Percentiles rank a stretch among this genome's conserved stretches.
Evolutionary conservation across 2,113 vertebrate genomes (phyloP).

Genomic region (Mus pahari): DNA sequence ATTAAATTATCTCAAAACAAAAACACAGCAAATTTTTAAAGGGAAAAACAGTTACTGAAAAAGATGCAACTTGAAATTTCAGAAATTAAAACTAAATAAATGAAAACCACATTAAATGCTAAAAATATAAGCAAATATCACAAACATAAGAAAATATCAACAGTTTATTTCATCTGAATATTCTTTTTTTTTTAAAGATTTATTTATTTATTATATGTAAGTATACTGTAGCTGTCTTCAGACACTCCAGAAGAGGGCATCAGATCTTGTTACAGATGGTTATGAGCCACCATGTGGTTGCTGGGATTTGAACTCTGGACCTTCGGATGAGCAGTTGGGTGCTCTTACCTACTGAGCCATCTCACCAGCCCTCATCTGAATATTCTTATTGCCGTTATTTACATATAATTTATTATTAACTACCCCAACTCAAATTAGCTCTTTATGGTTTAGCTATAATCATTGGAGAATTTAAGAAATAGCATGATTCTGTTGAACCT

Average conservation of each 20-base stretch:
- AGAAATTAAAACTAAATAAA: background rate
- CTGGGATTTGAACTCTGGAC: too few species aligned
- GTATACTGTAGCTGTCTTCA: too few species aligned
- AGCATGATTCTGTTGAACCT: too few species aligned
- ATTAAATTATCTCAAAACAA: background rate
- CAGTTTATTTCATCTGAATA: background rate
- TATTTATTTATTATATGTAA: too few species aligned
- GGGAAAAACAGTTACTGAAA: background rate
- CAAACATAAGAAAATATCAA: background rate
- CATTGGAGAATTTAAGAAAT: conserved; percentile 8
- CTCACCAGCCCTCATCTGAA: too few species aligned
- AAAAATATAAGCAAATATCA: background rate
- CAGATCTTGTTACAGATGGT: too few species aligned
- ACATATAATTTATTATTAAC: background rate
- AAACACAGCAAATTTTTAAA: background rate
- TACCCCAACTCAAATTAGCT: fast-evolving
- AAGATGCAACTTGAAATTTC: background rate
- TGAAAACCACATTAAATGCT: background rate
- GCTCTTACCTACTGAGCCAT: too few species aligned
- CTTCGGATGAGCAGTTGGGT: too few species aligned
- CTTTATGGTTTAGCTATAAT: background rate
- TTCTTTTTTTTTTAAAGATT: too few species aligned
- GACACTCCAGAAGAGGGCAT: too few species aligned
- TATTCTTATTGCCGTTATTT: background rate
- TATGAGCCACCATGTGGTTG: too few species aligned